Evolutionary conservation across 1,140 invertebrate genomes (phyloP).

Genomic region (Brachystomella parvula): DNA sequence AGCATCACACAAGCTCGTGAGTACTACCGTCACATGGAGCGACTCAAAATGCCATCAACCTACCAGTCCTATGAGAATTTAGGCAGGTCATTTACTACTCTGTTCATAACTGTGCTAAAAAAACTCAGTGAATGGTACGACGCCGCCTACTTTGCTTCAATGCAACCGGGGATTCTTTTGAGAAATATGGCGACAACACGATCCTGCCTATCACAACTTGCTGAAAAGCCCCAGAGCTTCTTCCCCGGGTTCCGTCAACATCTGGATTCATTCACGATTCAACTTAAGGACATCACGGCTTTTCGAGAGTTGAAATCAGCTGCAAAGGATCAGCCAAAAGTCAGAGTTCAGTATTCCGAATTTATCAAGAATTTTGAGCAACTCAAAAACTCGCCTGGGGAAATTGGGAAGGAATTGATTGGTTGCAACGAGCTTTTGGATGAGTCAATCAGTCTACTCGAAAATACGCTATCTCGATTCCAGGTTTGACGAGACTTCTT

Average conservation of each 20-base stretch:
- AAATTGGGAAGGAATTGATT: too few relatives aligned
- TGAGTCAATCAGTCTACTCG: too few relatives aligned
- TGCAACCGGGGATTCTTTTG: conserved; percentile 62
- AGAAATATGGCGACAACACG: conserved; percentile 57
- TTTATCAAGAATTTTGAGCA: too few relatives aligned
- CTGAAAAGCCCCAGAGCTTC: not conserved
- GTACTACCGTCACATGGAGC: conserved; percentile 28
- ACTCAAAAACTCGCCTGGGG: too few relatives aligned
- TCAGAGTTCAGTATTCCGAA: too few relatives aligned
- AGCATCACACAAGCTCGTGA: conserved; percentile 10
- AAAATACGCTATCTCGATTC: too few relatives aligned
- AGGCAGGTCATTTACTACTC: conserved; percentile 53
- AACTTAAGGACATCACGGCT: not conserved
- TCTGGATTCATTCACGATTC: not conserved
- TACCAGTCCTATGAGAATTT: conserved; percentile 56
- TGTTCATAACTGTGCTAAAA: conserved; percentile 59
- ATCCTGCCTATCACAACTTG: conserved; percentile 18
- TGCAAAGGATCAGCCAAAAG: too few relatives aligned
- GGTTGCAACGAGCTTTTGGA: too few relatives aligned
- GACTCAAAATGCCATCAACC: conserved; percentile 48
- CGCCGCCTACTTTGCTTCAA: conserved; percentile 65
- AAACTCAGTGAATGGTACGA: conserved; percentile 72
- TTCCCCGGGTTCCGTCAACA: not conserved
- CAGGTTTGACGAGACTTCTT: too few relatives aligned
- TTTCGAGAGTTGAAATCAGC: not conserved